Conservation (phyloP, 1,140 invertebrate species). For the Drosophila tropicalis region DNA sequence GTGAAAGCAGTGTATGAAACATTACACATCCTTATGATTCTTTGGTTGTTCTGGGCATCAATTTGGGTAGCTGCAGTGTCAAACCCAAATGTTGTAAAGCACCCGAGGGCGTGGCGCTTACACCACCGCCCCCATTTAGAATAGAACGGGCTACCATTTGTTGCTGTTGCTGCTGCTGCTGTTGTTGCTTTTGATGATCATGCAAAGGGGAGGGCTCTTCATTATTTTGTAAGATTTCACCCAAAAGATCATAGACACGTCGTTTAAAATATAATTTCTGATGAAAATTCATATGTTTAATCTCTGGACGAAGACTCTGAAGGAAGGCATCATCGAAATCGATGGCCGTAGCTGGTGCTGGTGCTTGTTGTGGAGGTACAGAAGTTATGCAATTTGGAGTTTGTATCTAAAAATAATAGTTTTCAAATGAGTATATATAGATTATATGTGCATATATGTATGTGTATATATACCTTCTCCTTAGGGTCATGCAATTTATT, state of each 20-base stretch:
- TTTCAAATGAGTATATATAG: neutral
- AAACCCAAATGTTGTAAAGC: slow-evolving; percentile 31
- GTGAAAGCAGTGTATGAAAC: neutral
- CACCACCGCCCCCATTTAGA: neutral
- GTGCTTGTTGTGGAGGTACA: neutral
- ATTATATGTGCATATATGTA: neutral
- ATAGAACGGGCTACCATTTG: neutral
- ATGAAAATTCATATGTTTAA: slow-evolving; percentile 69
- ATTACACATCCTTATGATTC: slow-evolving; percentile 26
- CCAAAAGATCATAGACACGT: slow-evolving; percentile 67
- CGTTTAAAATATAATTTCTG: slow-evolving; percentile 76
- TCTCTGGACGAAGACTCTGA: slow-evolving; percentile 70
- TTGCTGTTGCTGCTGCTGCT: neutral
- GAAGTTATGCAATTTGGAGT: neutral
- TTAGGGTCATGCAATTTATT: neutral
- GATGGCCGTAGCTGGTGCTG: neutral
- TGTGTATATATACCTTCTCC: neutral
- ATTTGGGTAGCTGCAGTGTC: slow-evolving; percentile 48
- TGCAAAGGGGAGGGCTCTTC: neutral
- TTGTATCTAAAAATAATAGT: neutral
- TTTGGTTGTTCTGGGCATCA: slow-evolving; percentile 34
- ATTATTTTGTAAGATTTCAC: slow-evolving; percentile 58
- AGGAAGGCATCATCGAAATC: slow-evolving; percentile 75
- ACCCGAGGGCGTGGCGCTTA: neutral
- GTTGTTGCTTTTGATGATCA: slow-evolving; percentile 7